Evolutionary conservation across 2,113 vertebrate species (phyloP), one percentile per base, ranked within the genome.

Genomic region (Pitta sordida): DNA sequence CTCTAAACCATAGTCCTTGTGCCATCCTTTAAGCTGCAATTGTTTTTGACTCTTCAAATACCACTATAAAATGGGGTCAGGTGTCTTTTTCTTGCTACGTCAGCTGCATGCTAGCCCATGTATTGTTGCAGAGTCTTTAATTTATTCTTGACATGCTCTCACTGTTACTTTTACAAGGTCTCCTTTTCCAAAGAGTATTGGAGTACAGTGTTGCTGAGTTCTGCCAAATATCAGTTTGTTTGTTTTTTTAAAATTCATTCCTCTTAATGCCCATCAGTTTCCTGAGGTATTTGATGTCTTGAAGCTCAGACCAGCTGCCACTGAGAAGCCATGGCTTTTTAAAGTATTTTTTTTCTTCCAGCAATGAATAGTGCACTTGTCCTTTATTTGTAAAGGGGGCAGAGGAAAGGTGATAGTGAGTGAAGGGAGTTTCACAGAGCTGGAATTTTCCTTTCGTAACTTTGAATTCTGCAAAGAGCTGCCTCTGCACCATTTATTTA

Each of bases 361-460:
- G 78, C 51, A 88, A 93, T 97, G 93, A 96, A 95, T 97, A 65
- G 93, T 95, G 90, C 93, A 94, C 91, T 97, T 97, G 91, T 96
- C 91, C 83, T 91, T 86, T 94, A 78, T 90, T 95, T 95, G 85
- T 71, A 79, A 86, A 86, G 49, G 89, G 90, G 80, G 63, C 70
- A 19, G 75, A 69, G 71, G 69, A 91, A 95, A 96, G 96, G 89
- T 93, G 92, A 94, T 96, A 91, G 93, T 77, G 92, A 93, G 80
- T 71, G 90, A 94, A 88, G 69, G 82, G 92, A 75, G 75, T 95
- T 97, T 89, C 76, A 96, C 71, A 93, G 74, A 83, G 60, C 89
- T 88, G 62, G 79, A 87, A 64, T 83, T 91, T 68, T 95, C 75
- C 43, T 92, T 84, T 71, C 24, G 30, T 68, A 90, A 90, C 91